These are phyloP conservation scores for Calonectris borealis DNA, from an alignment of 2,113 vertebrate species.

Conservation along the genomic window DNA sequence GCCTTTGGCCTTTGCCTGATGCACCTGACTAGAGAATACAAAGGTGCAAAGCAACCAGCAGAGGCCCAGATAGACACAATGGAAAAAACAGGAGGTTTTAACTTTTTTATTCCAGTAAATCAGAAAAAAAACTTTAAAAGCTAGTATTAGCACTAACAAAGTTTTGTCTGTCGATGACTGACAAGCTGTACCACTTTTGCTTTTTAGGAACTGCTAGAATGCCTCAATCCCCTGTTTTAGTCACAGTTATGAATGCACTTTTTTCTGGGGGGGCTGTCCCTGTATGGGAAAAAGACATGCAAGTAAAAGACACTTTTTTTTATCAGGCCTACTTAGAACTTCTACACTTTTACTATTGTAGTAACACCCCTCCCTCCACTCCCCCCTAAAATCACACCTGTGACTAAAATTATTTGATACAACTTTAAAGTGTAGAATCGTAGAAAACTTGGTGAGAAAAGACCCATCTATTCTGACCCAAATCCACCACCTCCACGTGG, in stretches of 20 bases:
- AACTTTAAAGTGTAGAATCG: not conserved
- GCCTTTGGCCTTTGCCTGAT: not conserved
- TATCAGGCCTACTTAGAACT: not conserved
- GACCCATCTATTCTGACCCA: not conserved
- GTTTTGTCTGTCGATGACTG: not conserved
- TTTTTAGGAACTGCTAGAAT: not conserved
- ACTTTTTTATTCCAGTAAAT: not conserved
- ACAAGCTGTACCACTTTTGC: not conserved
- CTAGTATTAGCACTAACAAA: not conserved
- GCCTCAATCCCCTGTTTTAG: not conserved
- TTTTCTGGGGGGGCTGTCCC: not conserved
- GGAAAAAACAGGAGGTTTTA: not conserved
- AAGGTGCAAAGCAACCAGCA: not conserved
- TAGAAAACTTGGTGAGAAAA: not conserved
- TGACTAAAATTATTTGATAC: not conserved
- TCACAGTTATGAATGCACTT: not conserved
- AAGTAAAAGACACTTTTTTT: not conserved
- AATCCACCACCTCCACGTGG: not conserved
- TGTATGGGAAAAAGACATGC: not conserved
- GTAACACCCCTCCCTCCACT: not conserved
- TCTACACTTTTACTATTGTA: not conserved
- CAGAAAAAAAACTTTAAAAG: not conserved
- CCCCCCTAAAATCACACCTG: not conserved
- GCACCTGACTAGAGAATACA: not conserved
- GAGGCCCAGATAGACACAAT: not conserved